Conservation (phyloP, 2,113 vertebrate species). For the Cryptomyrus ogoouensis region DNA sequence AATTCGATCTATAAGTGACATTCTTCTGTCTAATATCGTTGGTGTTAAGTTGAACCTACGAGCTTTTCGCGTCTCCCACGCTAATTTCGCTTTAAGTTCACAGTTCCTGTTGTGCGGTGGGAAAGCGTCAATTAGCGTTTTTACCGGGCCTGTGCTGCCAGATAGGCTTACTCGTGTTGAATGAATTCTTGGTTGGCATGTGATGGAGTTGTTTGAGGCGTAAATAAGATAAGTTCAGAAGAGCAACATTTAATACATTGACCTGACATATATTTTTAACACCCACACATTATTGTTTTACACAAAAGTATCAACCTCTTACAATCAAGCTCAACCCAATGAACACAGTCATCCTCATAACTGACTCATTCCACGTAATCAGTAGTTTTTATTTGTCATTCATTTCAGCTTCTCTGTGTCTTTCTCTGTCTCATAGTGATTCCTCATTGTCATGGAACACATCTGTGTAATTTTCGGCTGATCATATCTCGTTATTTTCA, state of each 20-base stretch:
- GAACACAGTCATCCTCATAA: background rate
- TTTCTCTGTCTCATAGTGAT: background rate
- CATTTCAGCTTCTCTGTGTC: background rate
- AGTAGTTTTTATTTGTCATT: background rate
- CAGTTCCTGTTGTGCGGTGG: background rate
- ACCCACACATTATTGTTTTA: background rate
- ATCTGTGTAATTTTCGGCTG: background rate
- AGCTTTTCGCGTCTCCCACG: background rate
- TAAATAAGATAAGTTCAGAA: background rate
- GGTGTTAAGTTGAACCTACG: background rate
- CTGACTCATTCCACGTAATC: background rate
- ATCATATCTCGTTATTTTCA: background rate
- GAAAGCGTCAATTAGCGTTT: background rate
- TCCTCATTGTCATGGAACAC: background rate
- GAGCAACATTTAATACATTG: background rate
- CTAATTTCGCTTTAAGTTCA: background rate
- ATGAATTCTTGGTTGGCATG: background rate
- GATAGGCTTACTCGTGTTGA: background rate
- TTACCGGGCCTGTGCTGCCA: background rate
- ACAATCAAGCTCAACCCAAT: background rate
- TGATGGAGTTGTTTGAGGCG: background rate
- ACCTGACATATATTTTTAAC: background rate
- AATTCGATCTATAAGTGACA: background rate
- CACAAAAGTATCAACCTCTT: background rate
- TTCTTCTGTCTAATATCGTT: background rate